phyloP scores from a whole-genome alignment of 2,888 invertebrate genomes.

The Griposia aprilina region DNA sequence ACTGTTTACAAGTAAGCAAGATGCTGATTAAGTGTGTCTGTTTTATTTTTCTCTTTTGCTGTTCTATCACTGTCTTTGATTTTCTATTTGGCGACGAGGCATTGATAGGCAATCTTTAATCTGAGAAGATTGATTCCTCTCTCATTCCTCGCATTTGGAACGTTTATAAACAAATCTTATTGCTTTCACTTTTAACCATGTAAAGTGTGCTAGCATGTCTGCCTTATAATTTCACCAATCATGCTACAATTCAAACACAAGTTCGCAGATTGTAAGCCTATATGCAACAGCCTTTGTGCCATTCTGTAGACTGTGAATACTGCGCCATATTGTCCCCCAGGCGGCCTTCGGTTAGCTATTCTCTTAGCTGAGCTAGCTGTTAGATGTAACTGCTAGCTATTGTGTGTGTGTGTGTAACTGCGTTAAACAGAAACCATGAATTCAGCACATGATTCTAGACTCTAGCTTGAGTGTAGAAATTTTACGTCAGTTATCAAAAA shows the following conservation, averaged over 20 bases:
- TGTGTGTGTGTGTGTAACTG: not conserved
- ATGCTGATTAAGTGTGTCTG: not conserved
- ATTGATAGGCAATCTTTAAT: too few species aligned
- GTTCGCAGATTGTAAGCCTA: not conserved
- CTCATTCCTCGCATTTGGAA: not conserved
- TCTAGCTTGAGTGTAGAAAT: too few species aligned
- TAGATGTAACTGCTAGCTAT: not conserved
- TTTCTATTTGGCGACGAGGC: too few species aligned
- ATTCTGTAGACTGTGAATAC: slow-evolving; percentile 27
- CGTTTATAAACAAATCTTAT: not conserved
- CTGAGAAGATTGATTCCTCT: not conserved
- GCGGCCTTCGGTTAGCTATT: slow-evolving; percentile 28
- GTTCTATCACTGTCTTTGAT: not conserved
- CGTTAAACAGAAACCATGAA: not conserved
- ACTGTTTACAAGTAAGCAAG: not conserved
- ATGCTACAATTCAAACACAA: not conserved
- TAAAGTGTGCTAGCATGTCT: not conserved
- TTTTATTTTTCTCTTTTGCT: not conserved
- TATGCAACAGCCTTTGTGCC: slow-evolving; percentile 20
- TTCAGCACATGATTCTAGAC: too few species aligned
- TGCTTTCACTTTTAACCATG: not conserved
- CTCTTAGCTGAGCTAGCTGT: slow-evolving; percentile 18
- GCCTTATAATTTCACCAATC: not conserved
- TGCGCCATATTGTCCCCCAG: slow-evolving; percentile 32
- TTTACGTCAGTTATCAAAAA: too few species aligned